Conservation (phyloP, 2,113 vertebrate species). For the Craseonycteris thonglongyai region DNA sequence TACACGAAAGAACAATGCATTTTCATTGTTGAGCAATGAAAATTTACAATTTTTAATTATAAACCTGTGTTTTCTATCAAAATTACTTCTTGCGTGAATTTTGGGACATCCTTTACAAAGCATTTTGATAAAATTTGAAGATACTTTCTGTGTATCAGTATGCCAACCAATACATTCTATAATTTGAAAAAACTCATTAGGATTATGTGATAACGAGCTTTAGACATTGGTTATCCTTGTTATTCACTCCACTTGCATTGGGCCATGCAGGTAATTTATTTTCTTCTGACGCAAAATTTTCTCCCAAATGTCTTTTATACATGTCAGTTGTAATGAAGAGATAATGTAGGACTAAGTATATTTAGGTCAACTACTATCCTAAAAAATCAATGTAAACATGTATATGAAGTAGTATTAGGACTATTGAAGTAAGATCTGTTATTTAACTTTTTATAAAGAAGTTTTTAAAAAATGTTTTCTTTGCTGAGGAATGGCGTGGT, state of each 20-base stretch:
- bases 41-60: no score
- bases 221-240: background rate
- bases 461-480: background rate
- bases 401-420: background rate
- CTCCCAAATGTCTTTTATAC: background rate
- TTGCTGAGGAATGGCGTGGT: background rate
- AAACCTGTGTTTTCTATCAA: no score
- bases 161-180: background rate
- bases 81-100: no score
- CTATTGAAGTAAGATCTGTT: background rate
- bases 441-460: background rate
- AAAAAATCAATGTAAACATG: background rate
- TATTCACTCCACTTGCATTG: background rate
- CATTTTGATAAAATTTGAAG: background rate
- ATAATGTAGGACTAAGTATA: background rate
- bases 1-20: no score
- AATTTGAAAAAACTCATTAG: background rate
- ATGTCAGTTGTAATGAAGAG: background rate
- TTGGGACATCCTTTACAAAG: no score
- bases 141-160: background rate
- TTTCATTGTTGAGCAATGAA: no score
- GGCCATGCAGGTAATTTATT: background rate
- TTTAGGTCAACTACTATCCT: background rate
- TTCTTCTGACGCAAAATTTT: background rate
- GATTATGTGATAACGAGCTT: background rate